Evolutionary conservation across 2,888 invertebrate species (phyloP).

Genomic region (Melanostoma scalare): DNA sequence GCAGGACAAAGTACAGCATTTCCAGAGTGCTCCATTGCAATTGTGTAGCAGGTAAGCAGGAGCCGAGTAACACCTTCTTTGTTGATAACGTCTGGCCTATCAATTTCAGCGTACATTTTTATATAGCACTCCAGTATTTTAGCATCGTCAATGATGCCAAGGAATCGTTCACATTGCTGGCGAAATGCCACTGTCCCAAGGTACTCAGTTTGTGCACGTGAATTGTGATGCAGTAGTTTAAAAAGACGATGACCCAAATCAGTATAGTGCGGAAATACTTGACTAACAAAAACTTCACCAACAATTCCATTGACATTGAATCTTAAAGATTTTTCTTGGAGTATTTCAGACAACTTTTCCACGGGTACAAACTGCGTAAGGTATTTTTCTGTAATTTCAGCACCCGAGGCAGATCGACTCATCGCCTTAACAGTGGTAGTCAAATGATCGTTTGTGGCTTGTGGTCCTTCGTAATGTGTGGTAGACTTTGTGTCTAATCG

Average conservation of each 20-base stretch:
- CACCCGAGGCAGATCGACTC: constrained; percentile 86
- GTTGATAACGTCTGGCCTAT: constrained; percentile 84
- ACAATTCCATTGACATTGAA: constrained; percentile 89
- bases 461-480: constrained; percentile 41
- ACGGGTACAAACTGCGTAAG: constrained; percentile 87
- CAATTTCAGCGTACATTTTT: constrained; percentile 84
- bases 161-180: constrained; percentile 87
- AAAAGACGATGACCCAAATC: constrained; percentile 88
- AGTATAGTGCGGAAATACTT: constrained; percentile 90
- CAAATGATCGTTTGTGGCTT: constrained; percentile 12
- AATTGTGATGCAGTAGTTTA: constrained; percentile 84
- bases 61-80: constrained; percentile 86
- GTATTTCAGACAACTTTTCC: constrained; percentile 89
- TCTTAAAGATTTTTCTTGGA: constrained; percentile 87
- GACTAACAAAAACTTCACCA: constrained; percentile 83
- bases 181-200: constrained; percentile 87
- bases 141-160: constrained; percentile 84
- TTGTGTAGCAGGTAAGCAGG: constrained; percentile 88
- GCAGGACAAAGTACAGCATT: constrained; percentile 85
- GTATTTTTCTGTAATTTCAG: constrained; percentile 86
- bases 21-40: constrained; percentile 91
- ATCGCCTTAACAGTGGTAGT: constrained; percentile 75
- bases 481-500: constrained; percentile 53
- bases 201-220: constrained; percentile 85
- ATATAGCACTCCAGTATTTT: constrained; percentile 87